Base-by-base conservation (phyloP, 1,140 invertebrate species). In the Halesus radiatus region DNA sequence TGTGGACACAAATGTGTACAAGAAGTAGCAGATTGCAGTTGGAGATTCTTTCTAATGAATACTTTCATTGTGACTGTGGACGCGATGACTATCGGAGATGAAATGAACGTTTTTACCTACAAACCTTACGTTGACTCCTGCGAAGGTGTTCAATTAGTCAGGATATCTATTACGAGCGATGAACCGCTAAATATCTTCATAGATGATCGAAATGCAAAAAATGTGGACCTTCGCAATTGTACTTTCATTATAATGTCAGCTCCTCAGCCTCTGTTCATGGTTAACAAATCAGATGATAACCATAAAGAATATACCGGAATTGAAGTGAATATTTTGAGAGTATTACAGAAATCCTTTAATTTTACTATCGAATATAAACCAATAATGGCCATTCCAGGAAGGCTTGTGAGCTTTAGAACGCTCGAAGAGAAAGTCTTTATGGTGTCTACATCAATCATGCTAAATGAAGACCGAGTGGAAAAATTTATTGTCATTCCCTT, bases 1-100 rank as follows among this genome's bases (percentile, higher is more conserved):
- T n/a, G n/a, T n/a, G n/a, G n/a, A n/a, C n/a, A 3, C 2, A 56
- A 53, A 26, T 74, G 70, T 74, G 18, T 54, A n/a, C 10, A 29
- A 6, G 52, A 74, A 56, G 26, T 74, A n/a, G 70, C 70, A 15
- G 15, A 26, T 13, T 29, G 6, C 15, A n/a, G 52, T 18, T 74
- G 70, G 70, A 74, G 53, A 15, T 74, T 23, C 23, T 56, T 3
- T 16, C 20, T 74, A 6, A n/a, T 74, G 53, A 74, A 74, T 29
- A 29, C 70, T 54, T 74, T 74, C 22, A 74, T 74, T 0, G 72
- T n/a, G n/a, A n/a, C n/a, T n/a, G n/a, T n/a, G n/a, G n/a, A n/a
- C n/a, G n/a, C n/a, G n/a, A n/a, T n/a, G 16, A 7, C 23, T 2
- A 1, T 4, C n/a, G 26, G 15, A 29, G 3, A 32, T 13, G 68